A percentile compares a stretch with the other conserved stretches of the same genome.
phyloP scores from a whole-genome alignment of 2,797 vertebrate genomes.

The Streptopelia turtur region DNA sequence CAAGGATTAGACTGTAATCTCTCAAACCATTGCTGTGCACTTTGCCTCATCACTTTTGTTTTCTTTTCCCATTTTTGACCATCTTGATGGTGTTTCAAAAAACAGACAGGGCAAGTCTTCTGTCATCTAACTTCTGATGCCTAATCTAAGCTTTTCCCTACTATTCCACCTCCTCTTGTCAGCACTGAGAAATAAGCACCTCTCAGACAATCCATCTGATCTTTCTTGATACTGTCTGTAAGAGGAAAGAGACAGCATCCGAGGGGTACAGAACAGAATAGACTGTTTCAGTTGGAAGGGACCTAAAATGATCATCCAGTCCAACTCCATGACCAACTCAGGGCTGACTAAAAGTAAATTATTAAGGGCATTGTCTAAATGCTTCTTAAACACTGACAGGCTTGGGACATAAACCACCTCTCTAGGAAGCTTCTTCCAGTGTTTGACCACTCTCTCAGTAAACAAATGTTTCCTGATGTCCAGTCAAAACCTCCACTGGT shows the following conservation, averaged over 20 bases:
- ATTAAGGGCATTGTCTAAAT: neutral
- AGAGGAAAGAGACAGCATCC: neutral
- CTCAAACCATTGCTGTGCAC: neutral
- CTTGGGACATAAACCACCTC: no score
- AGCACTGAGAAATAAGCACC: neutral
- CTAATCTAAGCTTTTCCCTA: neutral
- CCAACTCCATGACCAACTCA: neutral
- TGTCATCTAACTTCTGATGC: neutral
- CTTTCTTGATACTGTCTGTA: neutral
- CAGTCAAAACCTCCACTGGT: no score
- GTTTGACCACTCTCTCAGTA: no score
- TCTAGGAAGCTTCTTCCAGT: no score
- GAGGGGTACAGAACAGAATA: fast-evolving
- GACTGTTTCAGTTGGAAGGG: neutral
- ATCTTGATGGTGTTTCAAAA: neutral
- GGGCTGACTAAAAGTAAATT: neutral
- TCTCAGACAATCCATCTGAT: neutral
- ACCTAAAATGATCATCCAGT: neutral
- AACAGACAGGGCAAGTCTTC: neutral
- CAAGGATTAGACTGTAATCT: neutral
- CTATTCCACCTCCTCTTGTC: no score
- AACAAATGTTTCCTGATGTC: no score
- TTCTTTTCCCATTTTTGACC: neutral
- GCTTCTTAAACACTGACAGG: neutral
- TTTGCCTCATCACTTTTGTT: neutral